Conservation (phyloP, 2,113 vertebrate species). For the Triplophysa tibetana region DNA sequence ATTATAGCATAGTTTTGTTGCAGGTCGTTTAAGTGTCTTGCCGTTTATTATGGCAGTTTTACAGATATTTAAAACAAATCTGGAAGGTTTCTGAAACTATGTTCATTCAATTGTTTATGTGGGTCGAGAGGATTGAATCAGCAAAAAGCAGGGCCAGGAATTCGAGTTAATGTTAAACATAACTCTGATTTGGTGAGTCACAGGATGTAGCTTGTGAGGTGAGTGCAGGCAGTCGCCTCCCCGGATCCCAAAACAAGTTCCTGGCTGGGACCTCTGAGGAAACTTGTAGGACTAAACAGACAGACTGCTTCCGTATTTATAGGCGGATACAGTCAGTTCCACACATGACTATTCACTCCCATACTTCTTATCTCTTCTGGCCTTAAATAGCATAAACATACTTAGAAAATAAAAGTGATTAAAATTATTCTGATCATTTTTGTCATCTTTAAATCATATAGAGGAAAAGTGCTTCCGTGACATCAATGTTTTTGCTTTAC, state of each 20-base stretch:
- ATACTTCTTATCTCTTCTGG: constrained; percentile 26
- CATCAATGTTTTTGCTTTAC: too few relatives aligned
- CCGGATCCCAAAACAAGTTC: constrained; percentile 58
- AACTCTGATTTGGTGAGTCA: constrained; percentile 64
- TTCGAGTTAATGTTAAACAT: constrained; percentile 61
- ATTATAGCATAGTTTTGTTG: neutral
- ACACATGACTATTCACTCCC: constrained; percentile 37
- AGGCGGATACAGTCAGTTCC: constrained; percentile 29
- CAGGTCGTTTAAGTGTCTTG: too few relatives aligned
- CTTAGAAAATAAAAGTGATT: neutral
- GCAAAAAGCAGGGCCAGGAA: constrained; percentile 49
- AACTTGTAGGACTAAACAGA: constrained; percentile 53
- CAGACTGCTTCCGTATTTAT: constrained; percentile 40
- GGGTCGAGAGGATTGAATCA: constrained; percentile 54
- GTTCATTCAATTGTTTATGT: constrained; percentile 11
- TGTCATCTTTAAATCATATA: neutral
- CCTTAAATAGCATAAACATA: constrained; percentile 8
- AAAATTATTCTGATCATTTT: neutral
- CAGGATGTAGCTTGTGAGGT: constrained; percentile 67
- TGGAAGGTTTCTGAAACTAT: neutral
- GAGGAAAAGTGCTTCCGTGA: neutral
- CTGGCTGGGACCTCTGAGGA: constrained; percentile 53
- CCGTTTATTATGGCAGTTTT: neutral
- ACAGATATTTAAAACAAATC: neutral
- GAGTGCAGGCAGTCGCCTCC: constrained; percentile 56